Conservation (phyloP, 2,888 invertebrate genomes). For the Blomia tropicalis region DNA sequence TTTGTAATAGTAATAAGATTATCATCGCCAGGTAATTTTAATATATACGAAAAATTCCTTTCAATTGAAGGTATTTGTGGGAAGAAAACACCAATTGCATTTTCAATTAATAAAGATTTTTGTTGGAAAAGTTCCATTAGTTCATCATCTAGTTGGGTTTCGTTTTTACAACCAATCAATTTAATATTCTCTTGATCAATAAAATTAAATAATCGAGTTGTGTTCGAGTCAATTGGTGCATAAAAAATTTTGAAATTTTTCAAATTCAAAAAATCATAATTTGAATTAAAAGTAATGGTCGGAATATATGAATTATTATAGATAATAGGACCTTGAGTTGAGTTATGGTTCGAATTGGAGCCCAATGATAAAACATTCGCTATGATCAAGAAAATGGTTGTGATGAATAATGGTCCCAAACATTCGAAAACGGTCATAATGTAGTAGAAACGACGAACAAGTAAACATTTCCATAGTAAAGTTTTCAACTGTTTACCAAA, state of each 20-base stretch:
- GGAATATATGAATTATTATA: neutral
- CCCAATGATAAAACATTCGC: too few species aligned
- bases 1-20: neutral
- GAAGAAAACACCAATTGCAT: neutral
- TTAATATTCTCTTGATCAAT: neutral
- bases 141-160: neutral
- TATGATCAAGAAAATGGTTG: neutral
- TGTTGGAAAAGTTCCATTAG: neutral
- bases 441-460: neutral
- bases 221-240: neutral
- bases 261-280: neutral
- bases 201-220: neutral
- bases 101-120: neutral
- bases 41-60: neutral
- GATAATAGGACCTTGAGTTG: neutral
- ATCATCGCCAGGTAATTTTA: neutral
- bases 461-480: neutral
- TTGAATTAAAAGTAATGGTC: neutral
- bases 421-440: neutral
- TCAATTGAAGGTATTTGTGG: neutral
- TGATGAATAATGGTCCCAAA: neutral
- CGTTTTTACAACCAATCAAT: neutral
- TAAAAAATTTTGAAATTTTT: neutral
- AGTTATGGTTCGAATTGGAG: too few species aligned
- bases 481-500: neutral